phyloP scores from a whole-genome alignment of 2,888 invertebrate species.

The Drosophila merina region DNA sequence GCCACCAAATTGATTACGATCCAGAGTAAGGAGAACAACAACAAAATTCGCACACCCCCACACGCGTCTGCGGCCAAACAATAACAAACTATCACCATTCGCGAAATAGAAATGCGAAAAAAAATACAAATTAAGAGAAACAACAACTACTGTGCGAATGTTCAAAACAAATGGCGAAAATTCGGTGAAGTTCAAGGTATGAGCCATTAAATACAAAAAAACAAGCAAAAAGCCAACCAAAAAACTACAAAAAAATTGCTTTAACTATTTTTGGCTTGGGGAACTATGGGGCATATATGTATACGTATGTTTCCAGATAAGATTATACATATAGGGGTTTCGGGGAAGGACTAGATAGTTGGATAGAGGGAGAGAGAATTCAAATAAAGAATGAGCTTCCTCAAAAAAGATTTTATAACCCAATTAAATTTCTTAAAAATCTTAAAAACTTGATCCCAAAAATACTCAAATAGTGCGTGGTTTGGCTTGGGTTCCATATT shows the following conservation, averaged over 20 bases:
- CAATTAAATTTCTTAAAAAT: no score
- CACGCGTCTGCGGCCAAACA: conserved; percentile 16
- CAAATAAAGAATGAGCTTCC: no score
- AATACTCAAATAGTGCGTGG: no score
- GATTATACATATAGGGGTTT: neutral
- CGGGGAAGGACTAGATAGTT: neutral
- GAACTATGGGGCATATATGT: conserved; percentile 11
- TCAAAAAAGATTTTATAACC: no score
- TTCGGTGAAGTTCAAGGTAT: conserved; percentile 83
- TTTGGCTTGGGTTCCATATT: conserved; percentile 3
- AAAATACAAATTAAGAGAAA: conserved; percentile 46
- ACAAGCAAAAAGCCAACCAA: conserved; percentile 19
- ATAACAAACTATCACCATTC: conserved; percentile 56
- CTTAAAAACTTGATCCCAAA: neutral
- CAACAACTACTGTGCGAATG: conserved; percentile 52
- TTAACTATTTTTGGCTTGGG: conserved; percentile 47
- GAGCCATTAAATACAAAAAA: conserved; percentile 61
- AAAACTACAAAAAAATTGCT: conserved; percentile 42
- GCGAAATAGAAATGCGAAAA: conserved; percentile 63
- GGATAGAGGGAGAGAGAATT: no score
- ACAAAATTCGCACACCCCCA: conserved; percentile 36
- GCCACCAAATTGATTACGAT: conserved; percentile 56
- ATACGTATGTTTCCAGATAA: neutral
- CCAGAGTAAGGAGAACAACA: conserved; percentile 16
- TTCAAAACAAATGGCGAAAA: conserved; percentile 79